Evolutionary conservation across 1,140 invertebrate species (phyloP), one percentile per base, ranked within the genome.

Genomic region (Zaprionus camerounensis): DNA sequence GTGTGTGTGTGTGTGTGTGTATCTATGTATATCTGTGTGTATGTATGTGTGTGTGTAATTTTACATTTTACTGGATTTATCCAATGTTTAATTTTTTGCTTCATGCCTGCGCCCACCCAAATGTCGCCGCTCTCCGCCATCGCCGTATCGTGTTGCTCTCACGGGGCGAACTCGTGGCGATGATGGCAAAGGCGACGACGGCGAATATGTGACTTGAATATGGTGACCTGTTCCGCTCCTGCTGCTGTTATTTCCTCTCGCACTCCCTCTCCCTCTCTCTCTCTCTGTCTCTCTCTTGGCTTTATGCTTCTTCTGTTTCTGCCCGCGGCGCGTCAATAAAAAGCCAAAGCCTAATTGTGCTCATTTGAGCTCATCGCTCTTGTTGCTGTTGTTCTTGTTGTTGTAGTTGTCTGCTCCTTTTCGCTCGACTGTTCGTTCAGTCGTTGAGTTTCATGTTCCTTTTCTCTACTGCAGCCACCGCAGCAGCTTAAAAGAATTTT

Each of bases 31-130:
- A 74, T 62, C 15, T 61, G 55, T 56, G 41, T 61, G 15, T 62
- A 20, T 20, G 20, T 20, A 36, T 82, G 63, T 80, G 71, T 78
- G 61, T 78, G 62, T 84, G 85, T 87, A 88, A 88, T 88, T 88
- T 88, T 88, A 88, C 84, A 88, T 88, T 88, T 88, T 88, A 11
- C 85, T 84, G 85, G 81, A 88, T 88, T 88, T 88, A 88, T 88
- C 85, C 84, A 88, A 88, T 90, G 84, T 81, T 88, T 87, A 90
- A 87, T 90, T 88, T 87, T 83, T 82, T 75, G 49, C 71, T 71
- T 71, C 26, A 76, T 81, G 85, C 38, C 15, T 41, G 38, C 84
- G 38, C 84, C 84, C 85, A 88, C 84, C 85, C 84, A 87, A 87
- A 88, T 64, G 38, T 41, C 38, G 46, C 56, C 64, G 46, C 55